phyloP scores from a whole-genome alignment of 2,888 invertebrate species.

The Micoletzkya japonica region DNA sequence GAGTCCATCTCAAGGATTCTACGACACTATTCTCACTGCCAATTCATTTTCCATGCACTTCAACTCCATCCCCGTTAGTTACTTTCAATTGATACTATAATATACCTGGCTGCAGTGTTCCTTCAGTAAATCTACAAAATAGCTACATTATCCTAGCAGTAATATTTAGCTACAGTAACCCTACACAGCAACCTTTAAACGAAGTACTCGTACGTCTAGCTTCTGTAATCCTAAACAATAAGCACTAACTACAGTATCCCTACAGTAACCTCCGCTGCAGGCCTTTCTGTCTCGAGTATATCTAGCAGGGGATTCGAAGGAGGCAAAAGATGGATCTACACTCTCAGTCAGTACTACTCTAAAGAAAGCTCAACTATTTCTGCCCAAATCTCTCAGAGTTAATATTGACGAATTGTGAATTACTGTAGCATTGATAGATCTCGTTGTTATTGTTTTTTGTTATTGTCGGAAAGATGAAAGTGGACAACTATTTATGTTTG shows the following conservation, averaged over 20 bases:
- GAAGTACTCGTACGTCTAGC: neutral
- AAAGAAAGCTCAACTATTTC: constrained; percentile 28
- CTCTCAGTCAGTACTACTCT: constrained; percentile 27
- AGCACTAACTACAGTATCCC: neutral
- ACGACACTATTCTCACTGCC: constrained; percentile 35
- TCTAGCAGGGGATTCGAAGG: constrained; percentile 28
- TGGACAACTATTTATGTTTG: too few relatives aligned
- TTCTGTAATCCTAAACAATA: neutral
- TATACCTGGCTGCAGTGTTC: neutral
- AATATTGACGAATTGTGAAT: constrained; percentile 21
- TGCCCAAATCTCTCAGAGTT: constrained; percentile 28
- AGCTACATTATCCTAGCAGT: neutral
- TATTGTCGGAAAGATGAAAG: too few relatives aligned
- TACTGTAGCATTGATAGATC: too few relatives aligned
- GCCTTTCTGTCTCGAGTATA: constrained; percentile 33
- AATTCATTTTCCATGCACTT: constrained; percentile 34
- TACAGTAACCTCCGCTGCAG: constrained; percentile 9
- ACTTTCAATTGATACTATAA: neutral
- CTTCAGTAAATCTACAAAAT: neutral
- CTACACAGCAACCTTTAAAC: neutral
- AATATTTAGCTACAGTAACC: neutral
- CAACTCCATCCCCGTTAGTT: constrained; percentile 35
- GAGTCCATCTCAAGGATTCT: constrained; percentile 31
- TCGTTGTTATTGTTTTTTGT: too few relatives aligned
- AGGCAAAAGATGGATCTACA: constrained; percentile 22